Evolutionary conservation across 2,888 invertebrate genomes (phyloP).

Genomic region (Hypena proboscidalis): DNA sequence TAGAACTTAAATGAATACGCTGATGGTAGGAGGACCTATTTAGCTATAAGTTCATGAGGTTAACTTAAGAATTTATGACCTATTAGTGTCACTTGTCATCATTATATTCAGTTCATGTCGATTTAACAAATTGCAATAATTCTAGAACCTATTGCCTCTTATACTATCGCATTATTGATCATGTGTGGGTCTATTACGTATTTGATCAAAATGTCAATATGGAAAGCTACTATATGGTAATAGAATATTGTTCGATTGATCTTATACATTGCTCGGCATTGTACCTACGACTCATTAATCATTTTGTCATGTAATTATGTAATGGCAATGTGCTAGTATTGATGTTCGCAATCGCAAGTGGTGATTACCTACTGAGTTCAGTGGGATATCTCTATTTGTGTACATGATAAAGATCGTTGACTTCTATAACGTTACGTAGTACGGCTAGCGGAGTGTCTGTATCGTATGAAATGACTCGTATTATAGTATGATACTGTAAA

Average conservation of each 20-base stretch:
- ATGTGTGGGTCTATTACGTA: slow-evolving; percentile 19
- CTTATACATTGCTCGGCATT: slow-evolving; percentile 10
- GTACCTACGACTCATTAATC: slow-evolving; percentile 13
- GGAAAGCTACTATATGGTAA: slow-evolving; percentile 44
- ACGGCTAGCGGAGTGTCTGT: no score
- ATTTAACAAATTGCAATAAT: no score
- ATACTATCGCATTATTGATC: slow-evolving; percentile 14
- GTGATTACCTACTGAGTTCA: slow-evolving; percentile 1
- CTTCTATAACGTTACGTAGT: neutral
- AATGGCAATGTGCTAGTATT: slow-evolving; percentile 3
- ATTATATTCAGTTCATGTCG: neutral
- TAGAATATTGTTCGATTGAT: slow-evolving; percentile 13
- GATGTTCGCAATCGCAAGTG: neutral
- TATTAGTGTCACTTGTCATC: slow-evolving; percentile 1
- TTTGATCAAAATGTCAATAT: slow-evolving; percentile 53
- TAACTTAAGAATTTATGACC: slow-evolving; percentile 1
- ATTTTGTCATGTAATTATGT: slow-evolving; percentile 12
- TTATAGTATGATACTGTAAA: no score
- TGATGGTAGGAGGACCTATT: neutral
- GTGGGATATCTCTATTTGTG: slow-evolving; percentile 2
- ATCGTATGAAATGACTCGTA: no score
- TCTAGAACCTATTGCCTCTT: no score
- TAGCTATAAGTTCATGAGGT: neutral
- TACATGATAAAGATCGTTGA: slow-evolving; percentile 7
- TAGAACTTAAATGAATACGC: neutral